Evolutionary conservation across 2,797 vertebrate species (phyloP).

Genomic region (Sparidentex hasta): DNA sequence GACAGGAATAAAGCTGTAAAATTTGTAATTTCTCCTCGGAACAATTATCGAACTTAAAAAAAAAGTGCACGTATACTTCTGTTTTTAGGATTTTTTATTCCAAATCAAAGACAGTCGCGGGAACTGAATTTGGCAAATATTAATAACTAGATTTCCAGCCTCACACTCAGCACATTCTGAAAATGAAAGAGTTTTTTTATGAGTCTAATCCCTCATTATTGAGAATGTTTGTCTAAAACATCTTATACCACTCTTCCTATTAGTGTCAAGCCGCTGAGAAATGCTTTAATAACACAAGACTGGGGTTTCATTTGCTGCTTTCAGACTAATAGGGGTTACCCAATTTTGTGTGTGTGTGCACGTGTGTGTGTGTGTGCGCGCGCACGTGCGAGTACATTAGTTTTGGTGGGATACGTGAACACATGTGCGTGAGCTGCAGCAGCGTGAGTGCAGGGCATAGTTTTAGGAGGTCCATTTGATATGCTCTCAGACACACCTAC

Average conservation of each 20-base stretch:
- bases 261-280: slow-evolving; percentile 75
- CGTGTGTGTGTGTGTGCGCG: slow-evolving; percentile 7
- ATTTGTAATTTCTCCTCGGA: background rate
- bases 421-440: slow-evolving; percentile 80
- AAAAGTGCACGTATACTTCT: background rate
- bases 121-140: background rate
- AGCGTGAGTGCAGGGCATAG: slow-evolving; percentile 57
- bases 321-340: slow-evolving; percentile 46
- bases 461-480: slow-evolving; percentile 76
- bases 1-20: background rate
- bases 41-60: background rate
- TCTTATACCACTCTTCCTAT: slow-evolving; percentile 69
- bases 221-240: slow-evolving; percentile 80
- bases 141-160: background rate
- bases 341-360: slow-evolving; percentile 9
- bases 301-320: slow-evolving; percentile 60
- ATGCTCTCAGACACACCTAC: slow-evolving; percentile 47
- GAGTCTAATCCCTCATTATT: slow-evolving; percentile 68
- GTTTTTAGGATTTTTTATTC: too few relatives aligned
- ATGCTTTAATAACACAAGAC: slow-evolving; percentile 76
- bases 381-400: slow-evolving; percentile 28
- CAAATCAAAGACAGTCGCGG: background rate
- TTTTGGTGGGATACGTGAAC: slow-evolving; percentile 72
- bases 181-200: slow-evolving; percentile 46
- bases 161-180: slow-evolving; percentile 26